Percentiles rank a stretch among this genome's conserved stretches.
phyloP scores from a whole-genome alignment of 2,797 vertebrate species.

The Channallabes apus region DNA sequence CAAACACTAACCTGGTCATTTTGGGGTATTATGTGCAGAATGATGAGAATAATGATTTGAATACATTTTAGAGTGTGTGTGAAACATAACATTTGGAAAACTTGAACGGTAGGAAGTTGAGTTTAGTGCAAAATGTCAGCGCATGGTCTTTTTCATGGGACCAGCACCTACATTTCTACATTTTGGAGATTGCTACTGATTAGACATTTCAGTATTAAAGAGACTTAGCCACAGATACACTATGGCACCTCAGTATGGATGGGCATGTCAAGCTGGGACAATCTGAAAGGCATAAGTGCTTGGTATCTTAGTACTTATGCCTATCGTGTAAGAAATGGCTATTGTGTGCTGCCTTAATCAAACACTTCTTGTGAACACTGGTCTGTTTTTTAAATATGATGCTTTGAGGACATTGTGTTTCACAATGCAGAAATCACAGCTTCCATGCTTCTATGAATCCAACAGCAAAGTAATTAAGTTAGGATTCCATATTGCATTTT shows the following conservation, averaged over 20 bases:
- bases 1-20: too few species aligned
- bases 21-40: too few species aligned
- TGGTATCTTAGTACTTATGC: not conserved
- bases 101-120: not conserved
- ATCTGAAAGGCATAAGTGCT: not conserved
- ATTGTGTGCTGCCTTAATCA: not conserved
- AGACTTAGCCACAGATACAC: not conserved
- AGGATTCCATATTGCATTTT: conserved; percentile 19
- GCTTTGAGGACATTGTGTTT: conserved; percentile 28
- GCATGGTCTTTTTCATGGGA: not conserved
- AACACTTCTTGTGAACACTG: not conserved
- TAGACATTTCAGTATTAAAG: not conserved
- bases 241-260: not conserved
- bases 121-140: not conserved
- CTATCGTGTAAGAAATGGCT: not conserved
- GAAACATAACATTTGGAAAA: too few species aligned
- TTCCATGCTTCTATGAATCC: conserved; percentile 25
- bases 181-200: not conserved
- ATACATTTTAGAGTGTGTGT: too few species aligned
- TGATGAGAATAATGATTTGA: too few species aligned
- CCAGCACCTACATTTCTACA: not conserved
- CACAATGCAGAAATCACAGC: conserved; percentile 4
- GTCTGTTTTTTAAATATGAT: conserved; percentile 22
- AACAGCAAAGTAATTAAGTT: conserved; percentile 1
- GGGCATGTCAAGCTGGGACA: not conserved